phyloP scores from a whole-genome alignment of 2,888 invertebrate species.

The Melikaiella ostensackeni region DNA sequence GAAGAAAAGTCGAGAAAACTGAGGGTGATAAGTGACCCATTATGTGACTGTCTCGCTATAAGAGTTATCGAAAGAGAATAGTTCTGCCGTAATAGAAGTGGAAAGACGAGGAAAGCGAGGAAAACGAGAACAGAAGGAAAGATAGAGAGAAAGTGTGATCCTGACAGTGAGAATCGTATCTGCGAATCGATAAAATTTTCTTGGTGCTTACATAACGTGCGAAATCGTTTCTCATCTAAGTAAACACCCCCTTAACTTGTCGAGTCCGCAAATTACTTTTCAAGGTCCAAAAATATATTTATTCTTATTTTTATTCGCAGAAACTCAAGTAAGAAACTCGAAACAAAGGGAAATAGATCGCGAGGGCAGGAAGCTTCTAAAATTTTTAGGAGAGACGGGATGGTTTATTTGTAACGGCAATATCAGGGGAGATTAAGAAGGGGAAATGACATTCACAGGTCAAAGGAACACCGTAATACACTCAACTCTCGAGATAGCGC shows the following conservation, averaged over 20 bases:
- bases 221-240: slow-evolving; percentile 54
- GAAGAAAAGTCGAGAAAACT: slow-evolving; percentile 32
- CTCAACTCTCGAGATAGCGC: too few relatives aligned
- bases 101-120: slow-evolving; percentile 43
- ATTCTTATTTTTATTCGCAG: background rate
- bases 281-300: background rate
- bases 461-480: too few relatives aligned
- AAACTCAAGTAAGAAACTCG: too few relatives aligned
- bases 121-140: too few relatives aligned
- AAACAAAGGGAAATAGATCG: too few relatives aligned
- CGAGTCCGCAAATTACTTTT: slow-evolving; percentile 33
- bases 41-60: slow-evolving; percentile 49
- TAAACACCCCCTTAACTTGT: slow-evolving; percentile 60
- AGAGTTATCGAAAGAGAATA: slow-evolving; percentile 47
- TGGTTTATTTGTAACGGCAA: too few relatives aligned
- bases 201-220: slow-evolving; percentile 48
- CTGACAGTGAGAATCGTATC: slow-evolving; percentile 48
- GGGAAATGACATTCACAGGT: too few relatives aligned
- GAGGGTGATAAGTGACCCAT: slow-evolving; percentile 50
- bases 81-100: background rate
- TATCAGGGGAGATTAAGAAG: too few relatives aligned
- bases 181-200: slow-evolving; percentile 63
- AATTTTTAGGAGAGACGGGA: too few relatives aligned
- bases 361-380: too few relatives aligned
- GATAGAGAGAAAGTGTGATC: slow-evolving; percentile 15